These are phyloP conservation scores for Oreocharis arfaki DNA, from an alignment of 2,113 vertebrate genomes.

Conservation along the genomic window DNA sequence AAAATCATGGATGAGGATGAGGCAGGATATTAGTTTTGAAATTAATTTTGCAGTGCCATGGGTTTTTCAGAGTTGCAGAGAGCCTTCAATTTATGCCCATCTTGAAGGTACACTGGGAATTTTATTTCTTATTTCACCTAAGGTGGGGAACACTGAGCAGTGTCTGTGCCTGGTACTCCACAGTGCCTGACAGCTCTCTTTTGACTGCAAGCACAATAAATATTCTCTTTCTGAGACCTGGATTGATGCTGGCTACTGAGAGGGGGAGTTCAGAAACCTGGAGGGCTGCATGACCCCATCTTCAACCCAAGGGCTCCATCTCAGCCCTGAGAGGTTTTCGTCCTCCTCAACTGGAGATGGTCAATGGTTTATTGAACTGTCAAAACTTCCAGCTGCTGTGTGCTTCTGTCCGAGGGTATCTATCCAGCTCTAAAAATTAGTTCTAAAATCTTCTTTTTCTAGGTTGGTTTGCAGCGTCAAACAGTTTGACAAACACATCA, in stretches of 20 bases:
- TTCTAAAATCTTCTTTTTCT: neutral
- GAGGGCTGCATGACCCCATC: neutral
- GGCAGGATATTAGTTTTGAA: neutral
- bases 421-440: neutral
- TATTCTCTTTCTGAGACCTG: neutral
- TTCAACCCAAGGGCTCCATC: neutral
- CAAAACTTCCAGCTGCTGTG: neutral
- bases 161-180: neutral
- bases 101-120: neutral
- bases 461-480: neutral
- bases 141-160: fast-evolving
- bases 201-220: neutral
- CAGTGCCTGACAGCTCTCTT: neutral
- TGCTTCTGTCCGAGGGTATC: neutral
- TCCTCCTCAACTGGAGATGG: neutral
- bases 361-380: neutral
- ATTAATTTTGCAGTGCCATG: neutral
- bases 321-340: neutral
- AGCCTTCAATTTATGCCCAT: neutral
- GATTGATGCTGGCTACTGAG: neutral
- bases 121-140: neutral
- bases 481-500: neutral
- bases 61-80: neutral
- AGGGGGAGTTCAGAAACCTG: neutral
- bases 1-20: neutral